Evolutionary conservation across 2,888 invertebrate genomes (phyloP).

Genomic region (Lycaena phlaeas): DNA sequence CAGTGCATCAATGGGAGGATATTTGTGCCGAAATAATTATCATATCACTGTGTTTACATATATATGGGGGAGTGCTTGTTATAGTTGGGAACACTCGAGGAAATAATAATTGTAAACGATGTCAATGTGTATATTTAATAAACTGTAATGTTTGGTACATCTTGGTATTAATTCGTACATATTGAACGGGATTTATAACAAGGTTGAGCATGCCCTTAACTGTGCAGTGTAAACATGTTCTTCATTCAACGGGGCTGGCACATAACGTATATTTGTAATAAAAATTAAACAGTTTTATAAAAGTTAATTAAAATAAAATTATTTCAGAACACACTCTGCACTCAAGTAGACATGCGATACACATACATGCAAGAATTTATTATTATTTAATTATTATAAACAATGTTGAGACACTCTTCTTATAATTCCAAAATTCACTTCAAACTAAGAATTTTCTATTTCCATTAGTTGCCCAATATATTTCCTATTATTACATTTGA

Average conservation of each 20-base stretch:
- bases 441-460: background rate
- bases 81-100: slow-evolving; percentile 1
- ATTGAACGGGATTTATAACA: slow-evolving; percentile 34
- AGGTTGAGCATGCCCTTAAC: slow-evolving; percentile 59
- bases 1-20: slow-evolving; percentile 18
- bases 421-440: background rate
- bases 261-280: slow-evolving; percentile 9
- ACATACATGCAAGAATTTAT: slow-evolving; percentile 47
- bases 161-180: slow-evolving; percentile 28
- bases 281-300: slow-evolving; percentile 11
- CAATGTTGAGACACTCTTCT: slow-evolving; percentile 8
- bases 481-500: slow-evolving; percentile 9
- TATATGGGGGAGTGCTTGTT: slow-evolving; percentile 1
- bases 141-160: slow-evolving; percentile 18
- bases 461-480: background rate
- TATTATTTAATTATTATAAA: slow-evolving; percentile 25
- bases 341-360: slow-evolving; percentile 57
- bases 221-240: slow-evolving; percentile 44
- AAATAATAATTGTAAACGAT: slow-evolving; percentile 6
- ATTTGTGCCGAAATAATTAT: slow-evolving; percentile 2
- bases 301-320: slow-evolving; percentile 11
- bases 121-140: slow-evolving; percentile 21
- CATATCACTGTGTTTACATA: background rate
- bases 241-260: slow-evolving; percentile 13
- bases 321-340: slow-evolving; percentile 39